Base-by-base conservation (phyloP, 2,797 vertebrate species). In the Enteromius afrohamiltoni region DNA sequence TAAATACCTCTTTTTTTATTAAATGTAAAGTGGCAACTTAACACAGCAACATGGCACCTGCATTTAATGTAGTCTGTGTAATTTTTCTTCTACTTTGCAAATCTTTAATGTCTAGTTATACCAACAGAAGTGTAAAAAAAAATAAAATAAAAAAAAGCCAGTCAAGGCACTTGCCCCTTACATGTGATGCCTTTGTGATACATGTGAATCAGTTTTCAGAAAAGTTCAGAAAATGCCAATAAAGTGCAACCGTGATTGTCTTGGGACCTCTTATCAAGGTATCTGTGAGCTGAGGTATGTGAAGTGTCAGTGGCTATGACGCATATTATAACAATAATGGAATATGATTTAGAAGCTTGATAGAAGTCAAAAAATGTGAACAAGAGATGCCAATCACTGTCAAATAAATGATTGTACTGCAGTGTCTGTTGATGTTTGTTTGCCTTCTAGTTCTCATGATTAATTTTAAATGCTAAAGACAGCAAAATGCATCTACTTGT, bases 381-480 rank as follows among this genome's bases (percentile, higher is more conserved):
- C n/a, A 29, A 42, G 16, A n/a, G 23, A 40, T 53, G 31, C 1
- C 71, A 74, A 21, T 53, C 49, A 53, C 14, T 58, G 21, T 40
- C 21, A 58, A 40, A n/a, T 37, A 4, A 19, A 45, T 17, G 7
- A 23, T 3, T 79, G 26, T 49, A 47, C 34, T 71, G 1, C 37
- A 51, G 45, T 14, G 9, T 17, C 81, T 65, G 49, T 9, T 58
- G 71, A 23, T 3, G 13, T 60, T 73, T 26, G 42, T 3, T 60
- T 21, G 6, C 9, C 64, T 49, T 80, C n/a, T 19, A 37, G 40
- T 60, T 77, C 26, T 60, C 29, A 40, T 78, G 23, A 85, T 60
- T 83, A 68, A 87, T 68, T 42, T 6, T 68, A 77, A 83, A 65
- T 69, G 53, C 71, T 45, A 60, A 78, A 71, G 64, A 71, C 67